These are phyloP conservation scores for Melipona quadrifasciata DNA, from an alignment of 1,140 invertebrate genomes.

Conservation along the genomic window DNA sequence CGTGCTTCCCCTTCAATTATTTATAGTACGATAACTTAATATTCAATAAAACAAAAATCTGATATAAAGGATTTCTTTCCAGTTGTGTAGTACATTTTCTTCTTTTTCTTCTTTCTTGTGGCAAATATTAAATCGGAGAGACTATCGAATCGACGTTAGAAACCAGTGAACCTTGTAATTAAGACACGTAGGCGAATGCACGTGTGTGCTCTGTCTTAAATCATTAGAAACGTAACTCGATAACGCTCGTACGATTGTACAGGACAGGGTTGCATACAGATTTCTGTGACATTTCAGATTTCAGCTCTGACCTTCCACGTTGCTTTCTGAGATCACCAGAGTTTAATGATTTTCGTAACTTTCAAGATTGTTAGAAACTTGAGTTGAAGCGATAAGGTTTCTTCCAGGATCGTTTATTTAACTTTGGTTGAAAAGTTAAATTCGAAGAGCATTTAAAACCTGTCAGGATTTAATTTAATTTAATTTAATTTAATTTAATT, in stretches of 20 bases:
- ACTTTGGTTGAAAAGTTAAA: too few relatives aligned
- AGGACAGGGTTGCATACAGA: slow-evolving; percentile 10
- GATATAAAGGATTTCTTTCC: too few relatives aligned
- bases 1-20: too few relatives aligned
- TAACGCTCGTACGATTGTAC: slow-evolving; percentile 14
- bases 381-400: too few relatives aligned
- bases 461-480: too few relatives aligned
- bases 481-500: too few relatives aligned
- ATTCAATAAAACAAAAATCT: too few relatives aligned
- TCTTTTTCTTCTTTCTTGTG: too few relatives aligned
- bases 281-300: slow-evolving; percentile 59
- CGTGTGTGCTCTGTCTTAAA: slow-evolving; percentile 44
- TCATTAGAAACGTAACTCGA: slow-evolving; percentile 55
- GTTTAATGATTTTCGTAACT: background rate
- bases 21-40: too few relatives aligned
- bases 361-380: background rate
- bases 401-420: too few relatives aligned
- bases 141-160: slow-evolving; percentile 27
- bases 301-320: slow-evolving; percentile 22
- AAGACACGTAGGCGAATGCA: slow-evolving; percentile 10
- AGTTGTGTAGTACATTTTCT: too few relatives aligned
- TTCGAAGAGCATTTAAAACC: too few relatives aligned
- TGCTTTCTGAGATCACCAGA: slow-evolving; percentile 24
- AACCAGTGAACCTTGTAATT: slow-evolving; percentile 27
- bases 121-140: slow-evolving; percentile 13